Base-by-base conservation (phyloP, 1,140 invertebrate species). In the Anastatus disparis region DNA sequence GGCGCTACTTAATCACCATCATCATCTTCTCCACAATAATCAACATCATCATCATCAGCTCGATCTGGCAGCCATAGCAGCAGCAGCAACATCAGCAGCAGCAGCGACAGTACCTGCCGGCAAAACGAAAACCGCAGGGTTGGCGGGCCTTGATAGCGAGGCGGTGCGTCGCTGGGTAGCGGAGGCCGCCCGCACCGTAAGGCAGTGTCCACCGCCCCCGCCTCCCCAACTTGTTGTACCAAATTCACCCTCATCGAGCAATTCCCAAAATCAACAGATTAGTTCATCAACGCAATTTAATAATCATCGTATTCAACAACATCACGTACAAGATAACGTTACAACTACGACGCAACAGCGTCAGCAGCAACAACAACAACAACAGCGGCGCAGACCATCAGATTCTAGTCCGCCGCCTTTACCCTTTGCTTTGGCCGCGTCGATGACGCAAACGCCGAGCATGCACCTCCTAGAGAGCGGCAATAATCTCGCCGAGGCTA, bases 131-230 rank as follows among this genome's bases (percentile, higher is more conserved):
- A 55, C 80, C 74, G 82, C 83, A 84, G 83, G 84, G 76, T 81
- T 85, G 84, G 85, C 83, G 84, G 84, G 84, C 76, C 81, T 86
- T 67, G 83, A 86, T 75, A 85, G 82, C 76, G 84, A 86, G 77
- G 83, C 82, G 81, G 82, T 86, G 72, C 82, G 84, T 78, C 83
- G 83, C 72, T 85, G 84, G 84, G 83, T 85, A 74, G 84, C 82
- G 75, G 84, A 85, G 78, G 82, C 83, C 74, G 77, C 84, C 67
- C 78, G 84, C 63, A 81, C 83, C 76, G 83, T 84, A 1, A 56
- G 29, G 0, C 48, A 62, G 15, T 42, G n/a, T 13, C 58, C 55
- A n/a, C 61, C 82, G 80, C 72, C 81, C 42, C 75, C 80, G 68
- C 61, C 82, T 79, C 72, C 81, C 42, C 75, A 79, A 68, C 78